These are phyloP conservation scores for Myopa testacea DNA, from an alignment of 2,888 invertebrate genomes.

Conservation along the genomic window DNA sequence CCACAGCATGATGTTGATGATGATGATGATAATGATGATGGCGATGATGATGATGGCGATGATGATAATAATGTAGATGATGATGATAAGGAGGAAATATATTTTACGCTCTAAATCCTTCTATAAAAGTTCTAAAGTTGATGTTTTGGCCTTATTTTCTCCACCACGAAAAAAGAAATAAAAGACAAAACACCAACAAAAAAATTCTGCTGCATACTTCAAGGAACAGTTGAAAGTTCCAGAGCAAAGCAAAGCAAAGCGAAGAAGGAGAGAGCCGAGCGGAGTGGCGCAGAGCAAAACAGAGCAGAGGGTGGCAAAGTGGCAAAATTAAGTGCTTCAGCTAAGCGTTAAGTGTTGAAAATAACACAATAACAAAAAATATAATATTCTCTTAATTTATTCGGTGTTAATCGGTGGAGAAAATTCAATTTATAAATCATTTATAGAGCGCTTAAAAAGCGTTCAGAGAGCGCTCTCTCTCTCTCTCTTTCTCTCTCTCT, in stretches of 20 bases:
- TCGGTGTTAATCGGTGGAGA: not conserved
- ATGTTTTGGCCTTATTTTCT: constrained; percentile 19
- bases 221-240: not conserved
- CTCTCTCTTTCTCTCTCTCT: not conserved
- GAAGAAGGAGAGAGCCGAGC: not conserved
- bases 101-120: constrained; percentile 30
- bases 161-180: not conserved
- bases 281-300: not conserved
- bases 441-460: too few species aligned
- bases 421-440: not conserved
- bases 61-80: too few species aligned
- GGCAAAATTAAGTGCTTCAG: constrained; percentile 10
- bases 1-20: not conserved
- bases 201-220: not conserved
- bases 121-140: constrained; percentile 18
- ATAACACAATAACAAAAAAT: not conserved
- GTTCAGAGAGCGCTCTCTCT: not conserved
- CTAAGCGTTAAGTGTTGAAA: not conserved
- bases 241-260: not conserved
- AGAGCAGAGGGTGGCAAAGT: not conserved
- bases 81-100: not conserved
- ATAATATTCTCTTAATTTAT: not conserved
- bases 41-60: too few species aligned
- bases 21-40: too few species aligned
- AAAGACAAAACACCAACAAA: not conserved